Evolutionary conservation across 2,888 invertebrate genomes (phyloP), one percentile per base, ranked within the genome.

Genomic region (Clusia tigrina): DNA sequence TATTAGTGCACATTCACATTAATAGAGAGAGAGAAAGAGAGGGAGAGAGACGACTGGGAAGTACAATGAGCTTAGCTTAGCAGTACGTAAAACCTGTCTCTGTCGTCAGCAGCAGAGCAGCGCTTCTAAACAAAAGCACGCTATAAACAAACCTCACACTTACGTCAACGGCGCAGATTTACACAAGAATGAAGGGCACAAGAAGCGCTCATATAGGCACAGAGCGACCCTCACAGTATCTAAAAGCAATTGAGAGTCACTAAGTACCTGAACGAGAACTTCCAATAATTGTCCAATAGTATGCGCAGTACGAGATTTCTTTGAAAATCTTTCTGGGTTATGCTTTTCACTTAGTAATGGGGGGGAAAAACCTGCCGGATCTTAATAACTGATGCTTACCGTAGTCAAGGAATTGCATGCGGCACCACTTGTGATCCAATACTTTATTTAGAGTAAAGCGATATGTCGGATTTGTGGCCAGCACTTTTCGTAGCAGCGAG

Each of bases 201-300:
- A 54, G 58, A 63, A 71, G 69, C 77, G 71, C 78, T 75, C 62
- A 68, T 69, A 69, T 74, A 85, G 83, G 79, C 71, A 85, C 85
- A 79, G 80, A 82, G 81, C 76, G 74, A 73, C 82, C 77, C 85
- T 81, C 84, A 84, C 80, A 73, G 68, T 75, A 72, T 75, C 57
- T 70, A 77, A 76, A 51, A 69, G 86, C 89, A 59, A 69, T 80
- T 91, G 91, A 91, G 91, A 91, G 91, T 91, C 91, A 91, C 91
- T 90, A 89, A 91, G 91, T 91, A 91, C 91, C 91, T 91, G 91
- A 88, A 85, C 86, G 84, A n/a, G n/a, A n/a, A n/a, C n/a, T n/a
- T n/a, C n/a, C n/a, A 85, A 85, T 76, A 81, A 73, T 76, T 61
- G 2, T 54, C 26, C 22, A 54, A n/a, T 46, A 20, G 18, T 37